Percentiles rank a stretch among this genome's conserved stretches.
These are phyloP conservation scores for Sceliomorpha sp. DNA, from an alignment of 2,888 invertebrate species.

Conservation along the genomic window DNA sequence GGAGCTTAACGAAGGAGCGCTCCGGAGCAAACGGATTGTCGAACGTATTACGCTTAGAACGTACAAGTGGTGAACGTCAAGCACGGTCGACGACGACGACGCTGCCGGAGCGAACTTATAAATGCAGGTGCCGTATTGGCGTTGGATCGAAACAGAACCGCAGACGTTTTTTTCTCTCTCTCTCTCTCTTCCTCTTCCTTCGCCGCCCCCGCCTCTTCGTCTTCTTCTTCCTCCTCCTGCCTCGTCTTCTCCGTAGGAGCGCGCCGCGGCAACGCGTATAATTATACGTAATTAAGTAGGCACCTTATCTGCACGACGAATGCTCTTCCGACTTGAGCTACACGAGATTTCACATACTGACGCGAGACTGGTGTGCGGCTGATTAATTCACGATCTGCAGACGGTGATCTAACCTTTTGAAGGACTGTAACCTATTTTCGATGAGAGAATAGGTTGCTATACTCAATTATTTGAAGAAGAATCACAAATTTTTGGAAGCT, in stretches of 20 bases:
- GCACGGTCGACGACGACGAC: no score
- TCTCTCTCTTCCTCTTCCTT: slow-evolving; percentile 1
- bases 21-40: slow-evolving; percentile 44
- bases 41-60: slow-evolving; percentile 23
- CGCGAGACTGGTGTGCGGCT: slow-evolving; percentile 25
- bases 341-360: slow-evolving; percentile 30
- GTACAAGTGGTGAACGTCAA: slow-evolving; percentile 31
- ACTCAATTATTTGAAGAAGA: no score
- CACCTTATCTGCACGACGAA: slow-evolving; percentile 65
- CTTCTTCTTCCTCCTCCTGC: slow-evolving; percentile 15
- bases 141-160: slow-evolving; percentile 42
- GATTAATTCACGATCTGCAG: slow-evolving; percentile 43
- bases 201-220: no score
- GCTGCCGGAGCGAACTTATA: slow-evolving; percentile 22
- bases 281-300: slow-evolving; percentile 76
- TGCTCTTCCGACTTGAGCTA: slow-evolving; percentile 29
- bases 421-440: slow-evolving; percentile 18
- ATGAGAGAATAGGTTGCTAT: no score
- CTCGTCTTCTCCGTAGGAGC: slow-evolving; percentile 20
- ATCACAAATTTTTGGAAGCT: no score
- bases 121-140: slow-evolving; percentile 17
- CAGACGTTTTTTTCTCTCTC: slow-evolving; percentile 43
- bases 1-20: slow-evolving; percentile 53
- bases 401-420: slow-evolving; percentile 25
- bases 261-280: slow-evolving; percentile 64